These are phyloP conservation scores for Artibeus jamaicensis DNA, from an alignment of 2,797 vertebrate species.

Conservation along the genomic window DNA sequence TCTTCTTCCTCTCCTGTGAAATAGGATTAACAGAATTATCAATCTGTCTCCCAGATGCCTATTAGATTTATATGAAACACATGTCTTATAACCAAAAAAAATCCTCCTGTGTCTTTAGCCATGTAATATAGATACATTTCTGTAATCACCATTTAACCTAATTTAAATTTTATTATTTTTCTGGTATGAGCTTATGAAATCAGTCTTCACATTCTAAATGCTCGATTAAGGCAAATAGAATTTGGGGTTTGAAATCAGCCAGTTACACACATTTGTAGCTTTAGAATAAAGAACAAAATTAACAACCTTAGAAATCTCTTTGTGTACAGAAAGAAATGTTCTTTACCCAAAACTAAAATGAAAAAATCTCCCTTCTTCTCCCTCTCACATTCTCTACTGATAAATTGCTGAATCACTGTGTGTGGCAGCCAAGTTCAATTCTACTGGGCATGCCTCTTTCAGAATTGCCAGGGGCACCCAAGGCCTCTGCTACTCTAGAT, in stretches of 20 bases:
- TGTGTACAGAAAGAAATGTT: background rate
- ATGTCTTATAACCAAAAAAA: background rate
- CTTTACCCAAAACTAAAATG: background rate
- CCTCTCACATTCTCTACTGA: background rate
- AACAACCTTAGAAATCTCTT: background rate
- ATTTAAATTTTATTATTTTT: background rate
- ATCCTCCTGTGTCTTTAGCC: background rate
- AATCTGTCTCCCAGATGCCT: background rate
- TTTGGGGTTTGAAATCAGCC: background rate
- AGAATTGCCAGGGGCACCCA: conserved; percentile 9
- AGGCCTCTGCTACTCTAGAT: conserved; percentile 46
- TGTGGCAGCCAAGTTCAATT: background rate
- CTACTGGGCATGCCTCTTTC: background rate
- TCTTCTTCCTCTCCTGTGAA: background rate
- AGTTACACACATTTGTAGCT: background rate
- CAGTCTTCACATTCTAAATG: background rate
- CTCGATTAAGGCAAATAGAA: background rate
- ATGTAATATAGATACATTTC: background rate
- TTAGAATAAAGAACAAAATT: background rate
- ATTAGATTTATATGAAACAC: background rate
- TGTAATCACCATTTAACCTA: background rate
- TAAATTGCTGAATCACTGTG: conserved; percentile 53
- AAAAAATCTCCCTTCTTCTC: background rate
- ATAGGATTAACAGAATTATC: background rate
- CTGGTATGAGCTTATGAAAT: conserved; percentile 19